Conservation (phyloP, 2,797 vertebrate genomes). For the Hippopotamyrus pictus region DNA sequence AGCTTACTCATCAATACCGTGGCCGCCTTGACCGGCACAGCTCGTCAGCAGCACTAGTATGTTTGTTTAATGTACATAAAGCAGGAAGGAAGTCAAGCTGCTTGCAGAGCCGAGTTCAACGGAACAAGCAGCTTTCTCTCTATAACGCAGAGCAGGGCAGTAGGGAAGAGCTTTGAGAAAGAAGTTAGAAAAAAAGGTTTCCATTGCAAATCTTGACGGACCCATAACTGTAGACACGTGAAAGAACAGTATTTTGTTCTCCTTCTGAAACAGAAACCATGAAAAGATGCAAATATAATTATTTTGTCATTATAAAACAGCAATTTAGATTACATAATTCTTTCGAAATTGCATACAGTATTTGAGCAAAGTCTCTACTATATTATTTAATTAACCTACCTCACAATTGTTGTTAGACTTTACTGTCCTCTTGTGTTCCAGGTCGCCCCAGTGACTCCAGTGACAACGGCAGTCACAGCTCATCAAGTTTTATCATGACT, state of each 20-base stretch:
- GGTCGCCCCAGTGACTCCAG: not conserved
- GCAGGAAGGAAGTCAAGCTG: conserved; percentile 81
- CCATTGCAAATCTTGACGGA: conserved; percentile 20
- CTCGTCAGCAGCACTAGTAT: conserved; percentile 34
- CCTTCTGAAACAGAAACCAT: not conserved
- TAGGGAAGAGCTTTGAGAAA: conserved; percentile 29
- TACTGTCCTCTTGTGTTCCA: not conserved
- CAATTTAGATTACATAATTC: not conserved
- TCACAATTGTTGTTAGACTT: not conserved
- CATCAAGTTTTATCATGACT: not conserved
- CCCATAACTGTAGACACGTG: conserved; percentile 5
- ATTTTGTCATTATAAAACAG: not conserved
- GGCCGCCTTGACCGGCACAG: conserved; percentile 25
- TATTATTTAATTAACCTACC: not conserved
- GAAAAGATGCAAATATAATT: not conserved
- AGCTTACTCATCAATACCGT: not conserved
- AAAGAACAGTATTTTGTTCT: not conserved
- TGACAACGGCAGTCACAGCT: not conserved
- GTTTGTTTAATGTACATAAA: conserved; percentile 58
- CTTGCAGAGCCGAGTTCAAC: conserved; percentile 70
- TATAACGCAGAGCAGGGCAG: conserved; percentile 45
- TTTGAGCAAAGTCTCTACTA: not conserved
- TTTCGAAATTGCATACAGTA: not conserved
- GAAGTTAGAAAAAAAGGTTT: conserved; percentile 15
- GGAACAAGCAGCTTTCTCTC: conserved; percentile 63